Conservation (phyloP, 2,888 invertebrate species). For the Acronicta psi region DNA sequence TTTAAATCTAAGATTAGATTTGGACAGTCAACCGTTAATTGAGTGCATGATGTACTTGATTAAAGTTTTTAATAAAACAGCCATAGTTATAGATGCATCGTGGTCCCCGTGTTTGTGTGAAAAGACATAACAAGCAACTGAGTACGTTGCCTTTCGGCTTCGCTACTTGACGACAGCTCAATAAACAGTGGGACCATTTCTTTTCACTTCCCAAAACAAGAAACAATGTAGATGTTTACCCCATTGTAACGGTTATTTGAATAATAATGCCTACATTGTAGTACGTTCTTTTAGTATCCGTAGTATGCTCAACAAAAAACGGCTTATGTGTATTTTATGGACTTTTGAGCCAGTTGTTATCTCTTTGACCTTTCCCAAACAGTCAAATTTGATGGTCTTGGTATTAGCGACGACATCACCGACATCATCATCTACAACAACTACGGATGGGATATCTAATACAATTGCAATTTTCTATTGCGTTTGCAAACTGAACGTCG, state of each 20-base stretch:
- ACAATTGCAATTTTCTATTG: too few relatives aligned
- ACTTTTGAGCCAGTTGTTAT: conserved; percentile 28
- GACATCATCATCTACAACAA: too few relatives aligned
- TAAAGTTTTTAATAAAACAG: too few relatives aligned
- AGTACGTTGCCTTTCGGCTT: conserved; percentile 24
- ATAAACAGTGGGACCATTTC: conserved; percentile 22
- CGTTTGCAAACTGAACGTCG: too few relatives aligned
- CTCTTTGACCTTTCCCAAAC: conserved; percentile 35
- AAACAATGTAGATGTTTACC: conserved; percentile 16
- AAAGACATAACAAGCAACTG: conserved; percentile 8
- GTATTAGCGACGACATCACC: too few relatives aligned
- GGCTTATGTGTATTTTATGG: conserved; percentile 40
- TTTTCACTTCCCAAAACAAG: conserved; percentile 30
- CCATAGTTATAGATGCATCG: too few relatives aligned
- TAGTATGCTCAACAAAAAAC: conserved; percentile 28
- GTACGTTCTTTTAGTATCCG: conserved; percentile 19
- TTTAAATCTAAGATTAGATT: conserved; percentile 3
- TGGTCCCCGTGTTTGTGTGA: conserved; percentile 4
- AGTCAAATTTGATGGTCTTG: conserved; percentile 9
- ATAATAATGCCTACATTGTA: conserved; percentile 6
- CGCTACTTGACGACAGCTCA: conserved; percentile 1
- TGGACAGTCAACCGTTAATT: neutral
- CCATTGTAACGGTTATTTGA: conserved; percentile 12
- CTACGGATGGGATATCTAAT: too few relatives aligned
- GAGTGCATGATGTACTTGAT: too few relatives aligned